These are phyloP conservation scores for Troglohyphantes excavatus DNA, from an alignment of 2,888 invertebrate genomes.

Conservation along the genomic window DNA sequence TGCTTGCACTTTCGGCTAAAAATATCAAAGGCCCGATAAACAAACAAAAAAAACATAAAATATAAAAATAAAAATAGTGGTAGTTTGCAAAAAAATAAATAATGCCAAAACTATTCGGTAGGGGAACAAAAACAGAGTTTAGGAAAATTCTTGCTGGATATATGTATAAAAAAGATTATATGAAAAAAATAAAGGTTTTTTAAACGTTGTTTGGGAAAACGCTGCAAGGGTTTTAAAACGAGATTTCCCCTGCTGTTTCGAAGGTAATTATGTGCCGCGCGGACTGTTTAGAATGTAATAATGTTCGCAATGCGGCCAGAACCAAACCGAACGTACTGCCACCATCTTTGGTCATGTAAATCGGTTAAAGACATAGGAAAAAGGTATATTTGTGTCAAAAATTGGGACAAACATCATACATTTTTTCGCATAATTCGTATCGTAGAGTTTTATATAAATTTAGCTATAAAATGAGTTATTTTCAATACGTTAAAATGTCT, in stretches of 20 bases:
- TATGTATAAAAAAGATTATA: neutral
- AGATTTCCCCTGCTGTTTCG: neutral
- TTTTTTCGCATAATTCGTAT: no score
- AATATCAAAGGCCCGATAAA: neutral
- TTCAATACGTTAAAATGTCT: no score
- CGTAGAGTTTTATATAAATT: no score
- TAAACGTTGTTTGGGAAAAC: neutral
- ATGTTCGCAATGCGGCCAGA: neutral
- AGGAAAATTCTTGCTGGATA: neutral
- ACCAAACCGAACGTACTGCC: neutral
- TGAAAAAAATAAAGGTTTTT: neutral
- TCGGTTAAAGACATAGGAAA: no score
- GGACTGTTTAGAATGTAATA: neutral
- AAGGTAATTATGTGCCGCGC: constrained; percentile 1
- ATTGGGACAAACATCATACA: no score
- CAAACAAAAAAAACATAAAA: neutral
- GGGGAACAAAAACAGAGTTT: neutral
- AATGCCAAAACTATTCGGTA: neutral
- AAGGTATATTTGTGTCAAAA: no score
- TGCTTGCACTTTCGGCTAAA: neutral
- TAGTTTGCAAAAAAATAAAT: neutral
- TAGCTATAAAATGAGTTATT: no score
- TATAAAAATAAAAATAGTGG: neutral
- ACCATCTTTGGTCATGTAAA: neutral
- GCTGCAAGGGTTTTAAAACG: neutral